Evolutionary conservation across 2,113 vertebrate species (phyloP), one percentile per base, ranked within the genome.

Genomic region (Parus major): DNA sequence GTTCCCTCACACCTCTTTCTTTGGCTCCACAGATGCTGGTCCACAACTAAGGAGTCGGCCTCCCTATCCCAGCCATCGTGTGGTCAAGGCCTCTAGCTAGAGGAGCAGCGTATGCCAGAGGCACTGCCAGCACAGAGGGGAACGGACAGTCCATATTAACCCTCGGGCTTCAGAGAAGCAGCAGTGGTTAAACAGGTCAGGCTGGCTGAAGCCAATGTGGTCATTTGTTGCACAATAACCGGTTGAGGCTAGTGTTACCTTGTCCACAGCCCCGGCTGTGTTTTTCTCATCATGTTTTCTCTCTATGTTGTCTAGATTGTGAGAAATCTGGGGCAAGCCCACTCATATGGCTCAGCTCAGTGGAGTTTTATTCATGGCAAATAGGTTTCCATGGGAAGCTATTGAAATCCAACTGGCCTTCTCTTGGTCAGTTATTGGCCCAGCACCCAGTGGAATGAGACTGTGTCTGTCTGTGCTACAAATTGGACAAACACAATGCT

Each of bases 261-360:
- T 90, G 84, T 80, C 87, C 50, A 10, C 71, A 78, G 50, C 27
- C 49, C 14, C 52, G 27, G 12, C 3, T 70, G 39, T 93, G 92
- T 86, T 96, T 95, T 95, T 94, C 91, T 96, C 66, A 86, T 86
- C 70, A 63, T 33, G 21, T 94, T 90, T 94, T 91, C 66, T 87
- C 50, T 70, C 87, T 77, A 22, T 17, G 19, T 11, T 15, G 50
- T 79, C 91, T 81, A 95, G 93, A 85, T 75, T 44, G 28, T 82
- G 90, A 93, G 93, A 94, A 94, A 52, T 91, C 59, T 66, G 31
- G 75, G 79, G 82, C 87, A 83, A 81, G 70, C 86, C 81, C 86
- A 65, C 70, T 94, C 83, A 12, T 61, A 64, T 12, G 3, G 63
- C 69, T 88, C 88, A 61, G 86, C 44, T 47, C 5, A 1, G 23